Percentiles rank a stretch among this genome's conserved stretches.
Evolutionary conservation across 2,113 vertebrate genomes (phyloP).

Genomic region (Dasypus novemcinctus): DNA sequence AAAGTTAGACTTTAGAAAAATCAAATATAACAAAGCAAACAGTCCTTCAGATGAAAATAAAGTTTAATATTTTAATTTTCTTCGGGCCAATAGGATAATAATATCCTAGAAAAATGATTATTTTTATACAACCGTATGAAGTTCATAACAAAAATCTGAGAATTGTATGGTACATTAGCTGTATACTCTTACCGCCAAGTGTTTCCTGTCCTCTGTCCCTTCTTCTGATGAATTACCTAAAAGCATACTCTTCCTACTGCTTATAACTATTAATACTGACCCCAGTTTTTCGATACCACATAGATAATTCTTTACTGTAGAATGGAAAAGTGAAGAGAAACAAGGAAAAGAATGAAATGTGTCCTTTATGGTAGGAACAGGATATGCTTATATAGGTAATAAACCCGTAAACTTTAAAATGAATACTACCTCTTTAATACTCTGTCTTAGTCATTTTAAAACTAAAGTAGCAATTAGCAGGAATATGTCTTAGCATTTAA

Average conservation of each 20-base stretch:
- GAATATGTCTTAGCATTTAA: background rate
- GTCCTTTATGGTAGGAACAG: background rate
- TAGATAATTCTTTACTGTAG: background rate
- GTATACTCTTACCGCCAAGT: background rate
- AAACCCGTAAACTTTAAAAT: background rate
- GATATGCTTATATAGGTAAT: background rate
- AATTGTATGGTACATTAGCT: background rate
- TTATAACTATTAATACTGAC: background rate
- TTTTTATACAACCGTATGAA: background rate
- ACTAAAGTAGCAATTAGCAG: background rate
- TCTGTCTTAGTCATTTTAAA: background rate
- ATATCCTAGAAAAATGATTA: conserved; percentile 1
- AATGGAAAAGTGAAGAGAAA: background rate
- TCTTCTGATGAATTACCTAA: background rate
- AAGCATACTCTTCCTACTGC: background rate
- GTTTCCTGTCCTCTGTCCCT: background rate
- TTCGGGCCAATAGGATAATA: background rate
- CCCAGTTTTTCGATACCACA: background rate
- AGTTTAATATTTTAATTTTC: background rate
- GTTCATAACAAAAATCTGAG: background rate
- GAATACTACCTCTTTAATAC: background rate
- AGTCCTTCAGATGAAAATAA: background rate
- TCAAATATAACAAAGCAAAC: background rate
- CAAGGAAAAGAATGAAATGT: background rate
- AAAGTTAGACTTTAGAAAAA: background rate